Conservation (phyloP, 2,888 invertebrate genomes). For the Ochlodes sylvanus region DNA sequence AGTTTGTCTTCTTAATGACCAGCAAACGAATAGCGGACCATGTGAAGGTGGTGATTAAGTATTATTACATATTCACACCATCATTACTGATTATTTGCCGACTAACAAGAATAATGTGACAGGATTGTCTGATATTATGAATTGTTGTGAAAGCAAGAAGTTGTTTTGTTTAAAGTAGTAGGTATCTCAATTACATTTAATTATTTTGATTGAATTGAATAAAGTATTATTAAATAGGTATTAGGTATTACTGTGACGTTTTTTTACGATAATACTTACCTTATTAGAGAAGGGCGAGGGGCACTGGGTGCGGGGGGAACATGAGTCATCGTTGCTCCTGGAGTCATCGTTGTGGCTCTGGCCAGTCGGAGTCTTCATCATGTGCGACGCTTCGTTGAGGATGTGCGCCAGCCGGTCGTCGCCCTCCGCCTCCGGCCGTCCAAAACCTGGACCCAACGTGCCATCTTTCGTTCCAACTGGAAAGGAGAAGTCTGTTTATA, state of each 20-base stretch:
- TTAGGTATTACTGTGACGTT: neutral
- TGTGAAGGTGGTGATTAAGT: too few species aligned
- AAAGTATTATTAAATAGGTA: too few species aligned
- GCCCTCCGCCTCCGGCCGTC: constrained; percentile 90
- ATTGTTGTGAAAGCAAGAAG: too few species aligned
- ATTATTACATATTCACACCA: too few species aligned
- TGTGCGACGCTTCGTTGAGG: constrained; percentile 95
- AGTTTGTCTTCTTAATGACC: neutral
- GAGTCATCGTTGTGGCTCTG: constrained; percentile 83
- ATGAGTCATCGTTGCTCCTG: constrained; percentile 92
- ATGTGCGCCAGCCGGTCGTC: constrained; percentile 98
- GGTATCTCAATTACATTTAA: too few species aligned
- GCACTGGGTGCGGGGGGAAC: constrained; percentile 91
- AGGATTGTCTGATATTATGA: too few species aligned
- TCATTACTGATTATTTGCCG: too few species aligned
- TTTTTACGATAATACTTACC: constrained; percentile 63
- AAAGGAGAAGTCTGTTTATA: constrained; percentile 50
- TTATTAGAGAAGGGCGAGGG: constrained; percentile 92
- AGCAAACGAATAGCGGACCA: too few species aligned
- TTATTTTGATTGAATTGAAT: too few species aligned
- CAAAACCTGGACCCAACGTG: constrained; percentile 90
- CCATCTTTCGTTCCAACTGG: constrained; percentile 92
- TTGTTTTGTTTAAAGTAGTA: too few species aligned
- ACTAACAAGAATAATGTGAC: too few species aligned
- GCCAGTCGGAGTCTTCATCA: constrained; percentile 89